Evolutionary conservation across 2,888 invertebrate genomes (phyloP), one percentile per base, ranked within the genome.

Genomic region (Drosophila atroscutellata): DNA sequence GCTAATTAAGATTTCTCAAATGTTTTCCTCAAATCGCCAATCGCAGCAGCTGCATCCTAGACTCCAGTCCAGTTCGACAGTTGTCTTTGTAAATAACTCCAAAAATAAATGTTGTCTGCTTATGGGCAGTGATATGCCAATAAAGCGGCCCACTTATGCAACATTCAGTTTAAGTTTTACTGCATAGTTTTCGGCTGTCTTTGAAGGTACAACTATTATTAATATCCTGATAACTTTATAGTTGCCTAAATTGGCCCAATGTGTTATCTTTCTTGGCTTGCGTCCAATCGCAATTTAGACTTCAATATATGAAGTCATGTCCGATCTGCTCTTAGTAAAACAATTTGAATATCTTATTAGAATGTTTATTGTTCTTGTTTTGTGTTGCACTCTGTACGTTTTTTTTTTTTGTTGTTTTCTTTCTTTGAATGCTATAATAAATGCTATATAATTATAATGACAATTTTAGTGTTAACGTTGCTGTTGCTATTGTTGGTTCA

Each of bases 1-100:
- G 83, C 77, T 87, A 79, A 86, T 86, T 86, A 86, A 86, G 79
- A 89, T 89, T 77, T 75, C 63, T 83, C 57, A 77, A 70, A 89
- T 82, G 58, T 60, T 75, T 80, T 42, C 32, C 54, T 30, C 45
- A 54, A 45, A 36, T 42, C 49, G 32, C 42, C 68, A 50, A n/a
- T 62, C 45, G n/a, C 50, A 20, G 50, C 55, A 59, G 18, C 37
- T 24, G 34, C 47, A 36, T 47, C 49, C 26, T 11, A 15, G 45
- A 37, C 30, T 52, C 37, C 20, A 30, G 55, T 52, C 37, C 20
- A 30, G 55, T 34, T 57, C 63, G 45, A 63, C 51, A 63, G 59
- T 70, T 55, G 42, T 18, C 37, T 47, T 13, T 51, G 49, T 3
- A 26, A 30, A 47, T 56, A 50, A 60, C 50, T 26, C 47, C 55